Percentiles rank a stretch among this genome's conserved stretches.
Evolutionary conservation across 2,113 vertebrate genomes (phyloP).

Genomic region (Thymallus thymallus): DNA sequence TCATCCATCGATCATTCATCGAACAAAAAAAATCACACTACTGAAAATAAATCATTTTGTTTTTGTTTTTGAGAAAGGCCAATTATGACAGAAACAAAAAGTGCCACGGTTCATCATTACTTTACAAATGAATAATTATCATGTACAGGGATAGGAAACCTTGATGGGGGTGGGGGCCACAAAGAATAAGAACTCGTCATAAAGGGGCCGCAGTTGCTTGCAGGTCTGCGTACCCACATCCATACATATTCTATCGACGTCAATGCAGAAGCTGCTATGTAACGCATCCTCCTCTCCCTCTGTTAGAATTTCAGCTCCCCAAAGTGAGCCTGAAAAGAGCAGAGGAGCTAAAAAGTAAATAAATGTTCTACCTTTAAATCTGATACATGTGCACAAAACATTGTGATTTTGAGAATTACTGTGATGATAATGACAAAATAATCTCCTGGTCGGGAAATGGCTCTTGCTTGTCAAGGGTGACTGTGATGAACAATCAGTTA

Average conservation of each 20-base stretch:
- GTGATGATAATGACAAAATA: slow-evolving; percentile 25
- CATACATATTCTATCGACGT: neutral
- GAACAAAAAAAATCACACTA: neutral
- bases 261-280: neutral
- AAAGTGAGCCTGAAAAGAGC: neutral
- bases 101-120: neutral
- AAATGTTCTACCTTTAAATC: neutral
- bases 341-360: neutral
- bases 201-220: too few species aligned
- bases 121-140: too few species aligned
- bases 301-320: neutral
- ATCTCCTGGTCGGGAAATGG: slow-evolving; percentile 1
- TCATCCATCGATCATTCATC: too few species aligned
- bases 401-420: slow-evolving; percentile 1
- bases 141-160: too few species aligned
- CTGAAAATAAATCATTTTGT: neutral
- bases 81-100: neutral
- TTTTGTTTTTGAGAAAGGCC: neutral
- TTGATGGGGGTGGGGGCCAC: too few species aligned
- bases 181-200: too few species aligned
- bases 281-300: neutral
- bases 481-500: too few species aligned
- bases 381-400: neutral
- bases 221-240: too few species aligned
- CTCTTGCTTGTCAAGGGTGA: neutral